Evolutionary conservation across 2,113 vertebrate species (phyloP).

Genomic region (Cardinalis cardinalis): DNA sequence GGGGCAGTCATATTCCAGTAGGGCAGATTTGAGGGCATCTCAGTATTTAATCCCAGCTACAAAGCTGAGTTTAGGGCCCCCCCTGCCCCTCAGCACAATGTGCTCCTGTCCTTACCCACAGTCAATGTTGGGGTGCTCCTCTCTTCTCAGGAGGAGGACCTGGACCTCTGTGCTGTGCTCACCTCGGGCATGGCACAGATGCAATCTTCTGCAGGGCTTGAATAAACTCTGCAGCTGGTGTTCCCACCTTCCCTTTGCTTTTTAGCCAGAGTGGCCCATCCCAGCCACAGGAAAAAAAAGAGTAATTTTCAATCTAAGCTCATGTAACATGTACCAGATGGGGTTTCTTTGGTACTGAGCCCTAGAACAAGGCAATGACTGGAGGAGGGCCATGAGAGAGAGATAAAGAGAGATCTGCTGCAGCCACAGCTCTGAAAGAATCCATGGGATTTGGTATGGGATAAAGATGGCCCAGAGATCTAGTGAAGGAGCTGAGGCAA

Average conservation of each 20-base stretch:
- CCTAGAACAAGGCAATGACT: background rate
- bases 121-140: background rate
- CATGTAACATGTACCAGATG: background rate
- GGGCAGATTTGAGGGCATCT: background rate
- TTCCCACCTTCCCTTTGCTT: background rate
- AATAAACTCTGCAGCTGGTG: background rate
- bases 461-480: background rate
- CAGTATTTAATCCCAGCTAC: accelerated
- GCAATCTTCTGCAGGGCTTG: background rate
- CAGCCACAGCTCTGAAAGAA: background rate
- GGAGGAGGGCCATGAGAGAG: background rate
- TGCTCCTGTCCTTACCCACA: background rate
- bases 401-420: background rate
- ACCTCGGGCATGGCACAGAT: background rate
- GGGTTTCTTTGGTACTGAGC: background rate
- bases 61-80: background rate
- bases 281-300: background rate
- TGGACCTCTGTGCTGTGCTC: accelerated
- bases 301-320: background rate
- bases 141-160: background rate
- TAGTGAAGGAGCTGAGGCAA: background rate
- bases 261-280: background rate
- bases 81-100: background rate
- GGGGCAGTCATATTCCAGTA: too few species aligned
- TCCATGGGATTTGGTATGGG: background rate